These are phyloP conservation scores for Acrobasis consociella DNA, from an alignment of 2,888 invertebrate genomes.

Conservation along the genomic window DNA sequence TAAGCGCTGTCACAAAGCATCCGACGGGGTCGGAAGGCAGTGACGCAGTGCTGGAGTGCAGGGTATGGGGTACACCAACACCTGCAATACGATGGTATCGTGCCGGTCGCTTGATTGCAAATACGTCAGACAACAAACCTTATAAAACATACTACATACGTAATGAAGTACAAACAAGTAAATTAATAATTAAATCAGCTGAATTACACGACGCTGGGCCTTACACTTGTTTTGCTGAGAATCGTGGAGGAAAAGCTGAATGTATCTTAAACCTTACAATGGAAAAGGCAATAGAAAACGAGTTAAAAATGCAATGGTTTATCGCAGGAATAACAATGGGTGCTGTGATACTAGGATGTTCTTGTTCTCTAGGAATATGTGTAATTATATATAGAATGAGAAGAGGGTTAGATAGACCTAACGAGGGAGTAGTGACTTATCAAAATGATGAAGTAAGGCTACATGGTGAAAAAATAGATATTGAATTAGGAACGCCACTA, in stretches of 20 bases:
- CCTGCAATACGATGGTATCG: constrained; percentile 89
- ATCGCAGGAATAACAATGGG: constrained; percentile 87
- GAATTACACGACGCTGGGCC: constrained; percentile 89
- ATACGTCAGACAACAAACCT: constrained; percentile 73
- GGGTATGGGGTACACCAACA: constrained; percentile 87
- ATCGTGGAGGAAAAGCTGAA: constrained; percentile 90
- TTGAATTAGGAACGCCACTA: constrained; percentile 60
- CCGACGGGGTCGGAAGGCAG: constrained; percentile 87
- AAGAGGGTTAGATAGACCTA: constrained; percentile 79
- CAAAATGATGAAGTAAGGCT: constrained; percentile 87
- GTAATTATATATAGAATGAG: constrained; percentile 85
- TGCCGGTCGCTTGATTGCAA: constrained; percentile 87
- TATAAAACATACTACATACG: constrained; percentile 86
- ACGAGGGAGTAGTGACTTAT: constrained; percentile 74
- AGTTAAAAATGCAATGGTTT: constrained; percentile 83
- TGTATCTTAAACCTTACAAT: constrained; percentile 88
- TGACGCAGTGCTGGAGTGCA: constrained; percentile 88
- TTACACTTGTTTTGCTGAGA: constrained; percentile 91
- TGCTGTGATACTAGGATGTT: constrained; percentile 85
- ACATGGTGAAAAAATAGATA: constrained; percentile 85
- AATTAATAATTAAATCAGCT: constrained; percentile 87
- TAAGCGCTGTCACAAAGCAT: constrained; percentile 82
- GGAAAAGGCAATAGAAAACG: constrained; percentile 84
- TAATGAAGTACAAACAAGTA: constrained; percentile 86
- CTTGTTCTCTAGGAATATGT: constrained; percentile 86